phyloP scores from a whole-genome alignment of 2,888 invertebrate genomes.

The Drosophila picticornis region DNA sequence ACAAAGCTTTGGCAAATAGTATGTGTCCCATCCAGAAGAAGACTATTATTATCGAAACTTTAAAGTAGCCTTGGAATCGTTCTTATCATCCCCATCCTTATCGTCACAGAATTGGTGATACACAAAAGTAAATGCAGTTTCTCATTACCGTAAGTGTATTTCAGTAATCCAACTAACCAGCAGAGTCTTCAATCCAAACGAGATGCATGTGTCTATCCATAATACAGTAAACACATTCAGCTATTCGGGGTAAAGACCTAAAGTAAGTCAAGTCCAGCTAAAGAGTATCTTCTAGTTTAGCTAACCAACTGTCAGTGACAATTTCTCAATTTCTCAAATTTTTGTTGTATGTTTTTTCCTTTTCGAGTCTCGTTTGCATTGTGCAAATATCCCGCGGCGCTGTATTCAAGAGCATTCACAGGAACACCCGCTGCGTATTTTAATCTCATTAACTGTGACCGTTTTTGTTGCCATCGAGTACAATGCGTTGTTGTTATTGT shows the following conservation, averaged over 20 bases:
- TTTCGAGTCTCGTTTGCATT: slow-evolving; percentile 36
- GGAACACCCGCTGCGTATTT: slow-evolving; percentile 74
- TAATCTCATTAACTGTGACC: slow-evolving; percentile 80
- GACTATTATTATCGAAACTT: too few species aligned
- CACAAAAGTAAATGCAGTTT: too few species aligned
- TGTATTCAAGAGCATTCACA: slow-evolving; percentile 37
- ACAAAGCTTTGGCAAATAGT: background rate
- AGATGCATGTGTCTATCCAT: background rate
- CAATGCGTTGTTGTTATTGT: slow-evolving; percentile 45
- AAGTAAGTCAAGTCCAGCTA: background rate
- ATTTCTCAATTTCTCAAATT: slow-evolving; percentile 10
- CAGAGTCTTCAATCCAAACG: background rate
- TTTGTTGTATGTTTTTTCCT: background rate
- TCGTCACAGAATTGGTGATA: background rate
- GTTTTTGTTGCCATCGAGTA: slow-evolving; percentile 44
- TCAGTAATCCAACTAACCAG: background rate
- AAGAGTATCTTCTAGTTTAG: slow-evolving; percentile 6
- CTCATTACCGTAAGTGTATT: background rate
- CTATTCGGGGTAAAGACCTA: background rate
- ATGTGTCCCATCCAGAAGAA: background rate
- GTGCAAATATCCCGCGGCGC: slow-evolving; percentile 57
- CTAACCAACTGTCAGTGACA: slow-evolving; percentile 2
- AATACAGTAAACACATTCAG: background rate
- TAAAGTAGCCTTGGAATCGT: background rate
- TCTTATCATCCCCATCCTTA: background rate